These are phyloP conservation scores for Ladona fulva DNA, from an alignment of 1,140 invertebrate genomes.

Conservation along the genomic window DNA sequence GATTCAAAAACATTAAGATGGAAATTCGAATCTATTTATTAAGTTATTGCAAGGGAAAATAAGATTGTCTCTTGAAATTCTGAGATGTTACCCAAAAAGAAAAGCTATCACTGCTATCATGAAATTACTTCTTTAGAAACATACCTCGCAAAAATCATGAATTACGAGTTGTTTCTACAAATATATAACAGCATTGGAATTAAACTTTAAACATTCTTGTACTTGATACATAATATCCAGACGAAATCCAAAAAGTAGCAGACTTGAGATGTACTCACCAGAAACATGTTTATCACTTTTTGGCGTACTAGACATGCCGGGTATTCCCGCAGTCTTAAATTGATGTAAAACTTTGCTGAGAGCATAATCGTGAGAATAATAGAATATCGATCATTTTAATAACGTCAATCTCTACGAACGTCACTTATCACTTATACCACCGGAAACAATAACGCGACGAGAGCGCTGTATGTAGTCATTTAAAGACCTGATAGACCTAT, in stretches of 20 bases:
- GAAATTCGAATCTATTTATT: too few relatives aligned
- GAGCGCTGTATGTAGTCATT: not conserved
- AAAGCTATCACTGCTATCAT: too few relatives aligned
- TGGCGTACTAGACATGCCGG: not conserved
- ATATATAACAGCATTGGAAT: too few relatives aligned
- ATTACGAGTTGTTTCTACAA: too few relatives aligned
- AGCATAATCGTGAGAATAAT: not conserved
- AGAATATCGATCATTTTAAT: not conserved
- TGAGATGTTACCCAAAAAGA: too few relatives aligned
- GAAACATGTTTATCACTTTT: not conserved
- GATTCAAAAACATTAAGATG: too few relatives aligned
- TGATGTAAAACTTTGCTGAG: not conserved
- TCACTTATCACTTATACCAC: not conserved
- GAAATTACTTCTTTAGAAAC: too few relatives aligned
- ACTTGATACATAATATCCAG: not conserved
- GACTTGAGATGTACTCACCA: not conserved
- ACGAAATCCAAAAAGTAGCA: not conserved
- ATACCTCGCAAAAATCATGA: too few relatives aligned
- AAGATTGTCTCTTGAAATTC: too few relatives aligned
- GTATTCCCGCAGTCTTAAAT: not conserved
- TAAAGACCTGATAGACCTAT: too few relatives aligned
- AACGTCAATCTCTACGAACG: not conserved
- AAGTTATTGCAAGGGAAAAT: too few relatives aligned
- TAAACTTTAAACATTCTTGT: not conserved
- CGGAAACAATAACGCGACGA: not conserved